Evolutionary conservation across 2,888 invertebrate genomes (phyloP), one percentile per base, ranked within the genome.

Genomic region (Luperina nickerlii): DNA sequence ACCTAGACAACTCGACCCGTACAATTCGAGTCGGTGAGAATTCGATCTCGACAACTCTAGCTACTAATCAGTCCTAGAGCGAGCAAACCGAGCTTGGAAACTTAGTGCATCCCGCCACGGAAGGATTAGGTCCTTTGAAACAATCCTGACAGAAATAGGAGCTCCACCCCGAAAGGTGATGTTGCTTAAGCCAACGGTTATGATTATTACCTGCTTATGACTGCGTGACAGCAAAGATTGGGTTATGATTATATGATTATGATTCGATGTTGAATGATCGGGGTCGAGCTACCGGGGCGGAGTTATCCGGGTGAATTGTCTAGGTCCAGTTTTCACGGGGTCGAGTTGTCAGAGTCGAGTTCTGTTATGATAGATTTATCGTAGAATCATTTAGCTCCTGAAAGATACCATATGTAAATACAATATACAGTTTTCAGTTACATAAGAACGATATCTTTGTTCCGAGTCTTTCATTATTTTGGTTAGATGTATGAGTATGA

Each of bases 401-500:
- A 42, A 70, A 57, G 15, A 4, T 42, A 42, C 8, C 1, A 8
- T 20, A 20, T 24, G 1, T 32, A 70, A 0, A 57, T 13, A n/a
- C 18, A 20, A 24, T 65, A 48, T 20, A 6, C 15, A 18, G 27
- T 51, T 42, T 57, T 67, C 3, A 63, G 20, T 63, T 54, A 78
- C 18, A 15, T 78, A 65, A 78, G 1, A 62, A 62, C 20, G 32
- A 62, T 45, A n/a, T 27, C 6, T 51, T 51, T 42, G 2, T 45
- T n/a, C 15, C n/a, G 11, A 51, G n/a, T 32, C 32, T 54, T 42
- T 20, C 45, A 71, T 38, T 0, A 72, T 70, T 51, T 68, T 51
- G 27, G 38, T 48, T 27, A 48, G 6, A 66, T 71, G 15, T 38
- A 4, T 38, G 18, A 57, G 0, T 13, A 78, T 71, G 78, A 78